Conservation (phyloP, 2,888 invertebrate genomes). For the Boloria selene region DNA sequence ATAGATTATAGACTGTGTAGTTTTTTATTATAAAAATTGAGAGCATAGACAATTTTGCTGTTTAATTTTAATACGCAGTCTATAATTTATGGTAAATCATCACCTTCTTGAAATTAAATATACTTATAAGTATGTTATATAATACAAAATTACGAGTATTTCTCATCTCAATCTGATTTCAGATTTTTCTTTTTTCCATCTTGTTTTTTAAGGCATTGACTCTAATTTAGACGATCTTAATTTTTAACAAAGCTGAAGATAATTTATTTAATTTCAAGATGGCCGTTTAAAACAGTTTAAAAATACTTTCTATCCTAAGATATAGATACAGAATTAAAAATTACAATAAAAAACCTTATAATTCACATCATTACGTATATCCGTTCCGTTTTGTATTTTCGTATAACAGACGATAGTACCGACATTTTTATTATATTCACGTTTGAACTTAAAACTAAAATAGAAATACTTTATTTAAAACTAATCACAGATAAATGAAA, state of each 20-base stretch:
- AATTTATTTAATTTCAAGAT: constrained; percentile 30
- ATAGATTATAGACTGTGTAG: constrained; percentile 16
- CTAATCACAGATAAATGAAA: constrained; percentile 30
- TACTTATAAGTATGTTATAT: not conserved
- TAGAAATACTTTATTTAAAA: constrained; percentile 12
- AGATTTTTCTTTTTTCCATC: too few relatives aligned
- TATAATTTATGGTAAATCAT: constrained; percentile 17
- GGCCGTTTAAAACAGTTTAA: constrained; percentile 49
- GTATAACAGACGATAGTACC: constrained; percentile 57
- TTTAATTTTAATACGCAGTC: constrained; percentile 3
- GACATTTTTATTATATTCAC: constrained; percentile 34
- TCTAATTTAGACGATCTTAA: too few relatives aligned
- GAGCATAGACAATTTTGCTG: constrained; percentile 6
- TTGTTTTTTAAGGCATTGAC: too few relatives aligned
- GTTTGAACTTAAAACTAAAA: not conserved
- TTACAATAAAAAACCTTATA: constrained; percentile 51
- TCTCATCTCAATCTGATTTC: too few relatives aligned
- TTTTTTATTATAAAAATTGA: constrained; percentile 1
- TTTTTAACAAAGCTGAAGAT: constrained; percentile 12
- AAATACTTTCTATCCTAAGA: constrained; percentile 55
- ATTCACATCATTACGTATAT: constrained; percentile 77
- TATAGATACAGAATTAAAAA: constrained; percentile 46
- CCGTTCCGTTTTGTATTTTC: constrained; percentile 68
- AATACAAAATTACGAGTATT: too few relatives aligned
- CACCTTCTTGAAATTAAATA: constrained; percentile 16